Conservation (phyloP, 2,888 invertebrate species). For the Microctonus brassicae region DNA sequence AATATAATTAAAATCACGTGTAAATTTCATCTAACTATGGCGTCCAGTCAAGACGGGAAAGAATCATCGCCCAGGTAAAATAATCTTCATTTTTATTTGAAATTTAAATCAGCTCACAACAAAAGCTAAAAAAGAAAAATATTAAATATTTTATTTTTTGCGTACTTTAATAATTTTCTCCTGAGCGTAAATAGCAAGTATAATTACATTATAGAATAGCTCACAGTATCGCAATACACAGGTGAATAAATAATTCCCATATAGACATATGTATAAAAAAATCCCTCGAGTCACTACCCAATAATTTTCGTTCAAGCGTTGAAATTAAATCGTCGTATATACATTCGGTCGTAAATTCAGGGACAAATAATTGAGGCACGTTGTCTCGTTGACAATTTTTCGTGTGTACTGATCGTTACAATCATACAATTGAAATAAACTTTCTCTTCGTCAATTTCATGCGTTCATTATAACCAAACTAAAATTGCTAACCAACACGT, state of each 20-base stretch:
- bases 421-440: constrained; percentile 5
- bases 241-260: not conserved
- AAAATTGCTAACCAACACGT: not conserved
- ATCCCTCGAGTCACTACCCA: constrained; percentile 21
- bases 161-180: no score
- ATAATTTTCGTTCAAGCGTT: constrained; percentile 47
- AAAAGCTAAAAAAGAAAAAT: not conserved
- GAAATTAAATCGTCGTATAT: constrained; percentile 53
- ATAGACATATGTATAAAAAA: not conserved
- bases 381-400: constrained; percentile 31
- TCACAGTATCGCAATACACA: no score
- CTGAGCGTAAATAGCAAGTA: no score
- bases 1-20: not conserved
- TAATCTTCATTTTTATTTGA: not conserved
- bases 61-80: constrained; percentile 67
- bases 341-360: constrained; percentile 25
- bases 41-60: constrained; percentile 64
- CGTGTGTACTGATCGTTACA: not conserved
- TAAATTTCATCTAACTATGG: constrained; percentile 54
- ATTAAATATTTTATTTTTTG: no score
- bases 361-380: constrained; percentile 55
- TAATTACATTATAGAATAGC: no score
- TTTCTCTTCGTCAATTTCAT: not conserved
- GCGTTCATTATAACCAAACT: not conserved
- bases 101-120: no score